Conservation (phyloP, 2,113 vertebrate species). For the Hemichromis elongatus region DNA sequence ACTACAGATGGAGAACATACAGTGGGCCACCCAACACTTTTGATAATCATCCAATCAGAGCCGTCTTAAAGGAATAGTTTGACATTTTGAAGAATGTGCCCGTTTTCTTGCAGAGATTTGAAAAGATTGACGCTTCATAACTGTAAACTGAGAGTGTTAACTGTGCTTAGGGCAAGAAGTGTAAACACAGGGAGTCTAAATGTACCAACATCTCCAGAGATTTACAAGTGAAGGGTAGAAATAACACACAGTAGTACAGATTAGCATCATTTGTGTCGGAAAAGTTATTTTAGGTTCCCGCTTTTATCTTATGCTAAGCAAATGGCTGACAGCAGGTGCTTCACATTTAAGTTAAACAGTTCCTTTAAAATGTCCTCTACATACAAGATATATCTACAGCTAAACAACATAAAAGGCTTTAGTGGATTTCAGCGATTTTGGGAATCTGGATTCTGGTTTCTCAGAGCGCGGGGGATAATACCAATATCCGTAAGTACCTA, state of each 20-base stretch:
- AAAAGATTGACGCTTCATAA: neutral
- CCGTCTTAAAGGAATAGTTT: neutral
- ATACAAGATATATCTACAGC: neutral
- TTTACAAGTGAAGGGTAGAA: neutral
- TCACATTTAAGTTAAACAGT: neutral
- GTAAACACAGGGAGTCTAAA: neutral
- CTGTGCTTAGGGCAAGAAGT: neutral
- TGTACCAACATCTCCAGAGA: neutral
- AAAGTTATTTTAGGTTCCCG: neutral
- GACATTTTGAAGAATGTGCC: neutral
- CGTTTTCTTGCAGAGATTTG: neutral
- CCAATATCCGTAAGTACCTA: neutral
- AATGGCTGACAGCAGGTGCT: neutral
- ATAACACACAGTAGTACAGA: neutral
- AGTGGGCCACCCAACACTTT: constrained; percentile 17
- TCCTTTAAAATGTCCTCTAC: neutral
- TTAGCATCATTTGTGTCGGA: neutral
- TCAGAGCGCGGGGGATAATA: neutral
- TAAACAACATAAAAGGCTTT: neutral
- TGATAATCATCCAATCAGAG: constrained; percentile 13
- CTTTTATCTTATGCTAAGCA: neutral
- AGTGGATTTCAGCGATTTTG: neutral
- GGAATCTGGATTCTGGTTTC: neutral
- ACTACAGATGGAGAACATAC: constrained; percentile 49
- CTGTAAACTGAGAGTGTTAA: neutral